Percentiles rank a stretch among this genome's conserved stretches.
Conservation (phyloP, 1,140 invertebrate species). For the Bombus turneri region DNA sequence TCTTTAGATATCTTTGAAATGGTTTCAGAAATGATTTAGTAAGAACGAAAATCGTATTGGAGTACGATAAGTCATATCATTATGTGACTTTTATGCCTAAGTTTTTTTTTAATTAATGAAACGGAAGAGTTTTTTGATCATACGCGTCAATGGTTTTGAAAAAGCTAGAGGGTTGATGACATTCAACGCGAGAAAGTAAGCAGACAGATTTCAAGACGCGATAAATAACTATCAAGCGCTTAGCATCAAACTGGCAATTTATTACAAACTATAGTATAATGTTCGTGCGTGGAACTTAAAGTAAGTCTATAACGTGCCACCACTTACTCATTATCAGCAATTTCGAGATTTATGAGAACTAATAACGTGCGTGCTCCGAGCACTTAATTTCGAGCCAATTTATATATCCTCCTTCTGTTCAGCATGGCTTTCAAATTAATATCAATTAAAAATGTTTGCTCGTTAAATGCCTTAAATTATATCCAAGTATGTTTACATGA, state of each 20-base stretch:
- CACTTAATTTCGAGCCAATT: conserved; percentile 19
- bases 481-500: background rate
- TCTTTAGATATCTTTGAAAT: too few relatives aligned
- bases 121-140: background rate
- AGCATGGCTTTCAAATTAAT: background rate
- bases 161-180: background rate
- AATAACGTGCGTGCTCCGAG: conserved; percentile 25
- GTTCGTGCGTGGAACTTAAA: conserved; percentile 30
- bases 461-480: background rate
- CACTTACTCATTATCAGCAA: conserved; percentile 32
- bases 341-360: conserved; percentile 37
- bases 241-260: conserved; percentile 45
- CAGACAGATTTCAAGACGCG: conserved; percentile 28
- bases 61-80: background rate
- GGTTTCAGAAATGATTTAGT: too few relatives aligned
- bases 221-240: conserved; percentile 46
- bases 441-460: background rate
- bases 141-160: background rate
- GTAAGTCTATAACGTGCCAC: conserved; percentile 27
- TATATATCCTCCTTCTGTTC: background rate
- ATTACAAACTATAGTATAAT: conserved; percentile 28
- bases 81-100: background rate
- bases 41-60: too few relatives aligned
- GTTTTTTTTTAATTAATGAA: background rate
- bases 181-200: background rate